Conservation (phyloP, 2,113 vertebrate genomes). For the Mohoua ochrocephala region DNA sequence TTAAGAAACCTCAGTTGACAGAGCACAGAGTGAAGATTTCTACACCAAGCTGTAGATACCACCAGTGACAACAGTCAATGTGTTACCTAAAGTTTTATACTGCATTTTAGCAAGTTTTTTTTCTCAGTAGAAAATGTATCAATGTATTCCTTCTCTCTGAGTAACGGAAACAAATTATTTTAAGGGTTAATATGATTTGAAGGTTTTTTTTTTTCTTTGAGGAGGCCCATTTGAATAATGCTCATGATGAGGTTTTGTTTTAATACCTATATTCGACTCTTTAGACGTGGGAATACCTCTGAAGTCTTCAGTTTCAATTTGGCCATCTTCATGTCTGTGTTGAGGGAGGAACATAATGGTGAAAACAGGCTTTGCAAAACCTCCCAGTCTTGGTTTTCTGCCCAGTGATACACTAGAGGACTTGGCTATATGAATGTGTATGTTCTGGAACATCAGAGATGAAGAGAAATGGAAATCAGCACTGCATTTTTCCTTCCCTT, state of each 20-base stretch:
- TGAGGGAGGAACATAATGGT: neutral
- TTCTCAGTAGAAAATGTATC: neutral
- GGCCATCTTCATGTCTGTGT: neutral
- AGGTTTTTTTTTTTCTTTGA: neutral
- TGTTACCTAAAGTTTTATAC: neutral
- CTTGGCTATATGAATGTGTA: neutral
- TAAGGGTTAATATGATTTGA: neutral
- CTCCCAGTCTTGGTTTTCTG: neutral
- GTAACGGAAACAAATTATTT: neutral
- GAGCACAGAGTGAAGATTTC: neutral
- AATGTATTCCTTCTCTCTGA: neutral
- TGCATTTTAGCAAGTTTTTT: neutral
- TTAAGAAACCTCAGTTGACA: neutral
- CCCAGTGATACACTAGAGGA: neutral
- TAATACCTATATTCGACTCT: neutral
- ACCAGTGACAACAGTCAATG: neutral
- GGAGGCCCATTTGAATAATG: neutral
- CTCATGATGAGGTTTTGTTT: neutral
- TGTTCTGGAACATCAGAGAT: neutral
- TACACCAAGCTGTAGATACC: neutral
- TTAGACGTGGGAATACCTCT: neutral
- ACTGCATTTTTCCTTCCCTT: neutral
- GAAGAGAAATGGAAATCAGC: neutral
- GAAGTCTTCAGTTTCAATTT: conserved; percentile 1
- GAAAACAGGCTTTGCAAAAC: conserved; percentile 26